Evolutionary conservation across 2,888 invertebrate species (phyloP), one percentile per base, ranked within the genome.

Genomic region (Orthosia gracilis): DNA sequence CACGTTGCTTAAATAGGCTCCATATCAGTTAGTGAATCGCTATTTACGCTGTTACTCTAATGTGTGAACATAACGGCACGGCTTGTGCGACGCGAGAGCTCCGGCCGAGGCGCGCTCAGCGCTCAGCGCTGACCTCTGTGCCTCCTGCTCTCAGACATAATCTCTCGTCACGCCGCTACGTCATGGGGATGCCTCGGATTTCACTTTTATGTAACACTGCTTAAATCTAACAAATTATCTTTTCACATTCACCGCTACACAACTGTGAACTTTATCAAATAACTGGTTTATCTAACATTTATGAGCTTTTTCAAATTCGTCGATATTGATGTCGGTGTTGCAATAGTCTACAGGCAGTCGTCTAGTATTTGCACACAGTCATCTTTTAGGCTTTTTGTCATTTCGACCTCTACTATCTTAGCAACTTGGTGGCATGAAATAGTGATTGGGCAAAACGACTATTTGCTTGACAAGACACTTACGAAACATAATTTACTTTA

Each of bases 191-290:
- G 65, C 54, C 67, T 52, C 21, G 17, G 57, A 63, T 84, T 84
- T 85, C 80, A 84, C 84, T 84, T 80, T 78, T 71, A 68, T 68
- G 47, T 31, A 17, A 31, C 47, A 31, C 59, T 49, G 54, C 21
- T 69, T 52, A n/a, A 52, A 3, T n/a, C 4, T 13, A 7, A 57
- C 55, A 26, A 26, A 23, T 23, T 31, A 31, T 45, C 45, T n/a
- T 40, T 23, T 18, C 61, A 13, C 4, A 52, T 9, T 40, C 18
- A 31, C 13, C 31, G 23, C 57, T 15, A 15, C 21, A 57, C 0
- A 9, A 67, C 15, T 23, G 40, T 52, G n/a, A 15, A 23, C 26
- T 52, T 68, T 58, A 21, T 18, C 4, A 13, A 21, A 21, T 13
- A 66, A 61, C 47, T 67, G 50, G 69, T 58, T 72, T 82, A 47